Base-by-base conservation (phyloP, 2,888 invertebrate genomes). In the Napeogenes inachia region DNA sequence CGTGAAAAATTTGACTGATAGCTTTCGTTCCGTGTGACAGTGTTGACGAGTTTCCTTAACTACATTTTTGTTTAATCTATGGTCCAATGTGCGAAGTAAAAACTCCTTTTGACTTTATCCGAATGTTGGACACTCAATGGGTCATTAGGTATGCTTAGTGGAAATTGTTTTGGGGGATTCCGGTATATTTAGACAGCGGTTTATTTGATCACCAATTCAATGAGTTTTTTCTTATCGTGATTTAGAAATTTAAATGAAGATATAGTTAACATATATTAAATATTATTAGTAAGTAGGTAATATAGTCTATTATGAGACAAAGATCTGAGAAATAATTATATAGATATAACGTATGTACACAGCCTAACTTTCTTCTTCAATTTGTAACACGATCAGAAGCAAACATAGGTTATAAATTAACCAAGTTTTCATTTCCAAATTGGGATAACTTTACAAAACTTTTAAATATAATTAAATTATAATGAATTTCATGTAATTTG, bases 1-100 rank as follows among this genome's bases (percentile, higher is more conserved):
- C 87, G 84, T 87, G 80, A 69, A 82, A 70, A 86, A 87, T 87
- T 78, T 82, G 84, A 86, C 78, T 80, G 82, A 84, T 84, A 74
- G 71, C 70, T 84, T 85, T 85, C 79, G 86, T 87, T 86, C 79
- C 83, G 70, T 77, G 62, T 75, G 75, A 77, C 81, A 78, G 65
- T 78, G 73, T 75, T 77, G 75, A 77, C 74, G 60, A 57, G 46
- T 57, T 57, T 54, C 56, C 64, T 62, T 56, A 47, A 57, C 47
- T 63, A 57, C 59, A 62, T 64, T 64, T 64, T 60, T 64, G 58
- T 66, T 56, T 60, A 60, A 66, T 64, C 64, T 60, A 54, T 60
- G 54, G 56, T 57, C 46, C 47, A 50, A 6, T 45, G 45, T 53
- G 54, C 35, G 45, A 54, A 57, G 56, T 53, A 54, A 54, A 38